Evolutionary conservation across 1,140 invertebrate species (phyloP), one percentile per base, ranked within the genome.

Genomic region (Meteorus sp.): DNA sequence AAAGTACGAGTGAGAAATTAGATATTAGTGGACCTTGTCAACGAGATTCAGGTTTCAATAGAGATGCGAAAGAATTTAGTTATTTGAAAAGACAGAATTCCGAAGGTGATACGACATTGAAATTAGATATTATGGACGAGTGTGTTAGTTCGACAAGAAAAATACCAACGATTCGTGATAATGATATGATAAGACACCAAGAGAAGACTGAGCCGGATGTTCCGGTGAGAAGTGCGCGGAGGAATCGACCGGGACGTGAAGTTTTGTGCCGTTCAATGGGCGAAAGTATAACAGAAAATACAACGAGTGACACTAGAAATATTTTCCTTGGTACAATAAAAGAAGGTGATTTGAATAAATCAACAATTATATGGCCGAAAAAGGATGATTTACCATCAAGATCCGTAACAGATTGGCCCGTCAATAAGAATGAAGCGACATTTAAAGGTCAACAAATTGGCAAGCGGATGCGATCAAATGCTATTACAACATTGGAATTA

Each of bases 401-500:
- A 22, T 68, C 74, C 0, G 70, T 77, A 0, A 70, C 78, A 0
- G 78, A 80, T 57, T 80, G 78, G 78, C 69, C 76, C 0, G 68
- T 77, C 1, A 77, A 78, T 33, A 77, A 74, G 41, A 70, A 69
- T 35, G 78, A 80, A 29, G 23, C 52, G 23, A 13, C 63, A 47
- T 41, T 60, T 50, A 67, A 75, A 63, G 59, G 54, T 3, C 70
- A 71, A 23, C 67, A 73, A 33, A 70, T 77, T 15, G 74, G 78
- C 13, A 85, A 84, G 71, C 76, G 83, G 3, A 72, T 74, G 48
- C 68, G 81, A 55, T 77, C 74, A 0, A 80, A 78, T 25, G 78
- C 78, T 5, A 75, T 80, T 33, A 72, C 75, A 17, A 77, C 69
- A 9, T 67, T 83, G 56, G 84, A 87, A 57, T 68, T 89, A 43